These are phyloP conservation scores for Hanleya hanleyi DNA, from an alignment of 2,888 invertebrate genomes.

Conservation along the genomic window DNA sequence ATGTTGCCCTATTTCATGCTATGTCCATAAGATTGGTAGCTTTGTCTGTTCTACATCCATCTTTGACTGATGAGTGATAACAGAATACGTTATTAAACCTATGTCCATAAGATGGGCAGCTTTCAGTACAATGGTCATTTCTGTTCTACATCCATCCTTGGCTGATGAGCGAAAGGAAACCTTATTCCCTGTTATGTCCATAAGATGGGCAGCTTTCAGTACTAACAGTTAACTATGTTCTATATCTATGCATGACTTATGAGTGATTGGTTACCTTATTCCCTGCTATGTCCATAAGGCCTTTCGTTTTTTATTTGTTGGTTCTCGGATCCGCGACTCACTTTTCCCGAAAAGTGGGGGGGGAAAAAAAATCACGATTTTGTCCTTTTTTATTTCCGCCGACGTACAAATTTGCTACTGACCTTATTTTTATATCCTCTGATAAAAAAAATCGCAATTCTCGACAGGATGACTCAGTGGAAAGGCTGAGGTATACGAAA, in stretches of 20 bases:
- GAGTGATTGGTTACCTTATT: conserved; percentile 74
- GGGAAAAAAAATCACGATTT: too few relatives aligned
- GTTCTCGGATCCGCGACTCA: too few relatives aligned
- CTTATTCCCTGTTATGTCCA: conserved; percentile 75
- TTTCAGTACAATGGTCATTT: conserved; percentile 74
- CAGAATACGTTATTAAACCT: conserved; percentile 73
- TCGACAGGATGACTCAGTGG: too few relatives aligned
- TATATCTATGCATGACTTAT: conserved; percentile 74
- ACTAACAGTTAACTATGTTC: conserved; percentile 75
- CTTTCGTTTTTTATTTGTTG: conserved; percentile 66
- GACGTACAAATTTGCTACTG: too few relatives aligned
- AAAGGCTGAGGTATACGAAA: too few relatives aligned
- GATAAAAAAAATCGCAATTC: too few relatives aligned
- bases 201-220: conserved; percentile 76
- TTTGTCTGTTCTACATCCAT: conserved; percentile 75
- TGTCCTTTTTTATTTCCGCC: too few relatives aligned
- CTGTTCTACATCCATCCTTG: conserved; percentile 74
- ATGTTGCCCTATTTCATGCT: conserved; percentile 73
- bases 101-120: conserved; percentile 75
- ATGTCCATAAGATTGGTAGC: conserved; percentile 76
- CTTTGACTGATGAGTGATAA: conserved; percentile 69
- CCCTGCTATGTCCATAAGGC: conserved; percentile 74
- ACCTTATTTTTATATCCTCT: too few relatives aligned
- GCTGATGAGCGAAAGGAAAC: conserved; percentile 40
- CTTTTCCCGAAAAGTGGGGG: too few relatives aligned